These are phyloP conservation scores for Agapostemon virescens DNA, from an alignment of 2,888 invertebrate species.

Conservation along the genomic window DNA sequence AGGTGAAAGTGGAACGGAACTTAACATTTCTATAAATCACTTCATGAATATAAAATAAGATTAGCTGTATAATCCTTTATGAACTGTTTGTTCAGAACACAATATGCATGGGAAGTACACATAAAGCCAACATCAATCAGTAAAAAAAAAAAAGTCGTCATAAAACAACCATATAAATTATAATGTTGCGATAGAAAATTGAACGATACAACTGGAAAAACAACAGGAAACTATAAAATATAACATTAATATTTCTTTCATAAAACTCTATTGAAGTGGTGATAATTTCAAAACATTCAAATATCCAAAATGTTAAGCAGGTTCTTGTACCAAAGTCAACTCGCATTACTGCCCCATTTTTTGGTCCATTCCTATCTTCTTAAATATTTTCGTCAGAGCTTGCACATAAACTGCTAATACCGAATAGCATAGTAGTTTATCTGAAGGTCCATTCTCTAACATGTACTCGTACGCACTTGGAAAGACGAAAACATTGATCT, in stretches of 20 bases:
- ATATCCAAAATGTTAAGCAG: conserved; percentile 7
- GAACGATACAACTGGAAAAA: background rate
- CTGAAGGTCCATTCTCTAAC: conserved; percentile 27
- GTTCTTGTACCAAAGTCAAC: conserved; percentile 27
- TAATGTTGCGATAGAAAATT: background rate
- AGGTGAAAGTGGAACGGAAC: background rate
- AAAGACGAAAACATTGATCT: conserved; percentile 38
- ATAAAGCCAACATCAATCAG: background rate
- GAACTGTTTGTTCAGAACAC: background rate
- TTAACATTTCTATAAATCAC: background rate
- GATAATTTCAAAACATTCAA: conserved; percentile 24
- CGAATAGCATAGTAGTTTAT: conserved; percentile 30
- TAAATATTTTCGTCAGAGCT: conserved; percentile 59
- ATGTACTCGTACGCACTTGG: conserved; percentile 22
- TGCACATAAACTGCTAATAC: conserved; percentile 50
- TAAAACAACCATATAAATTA: conserved; percentile 12
- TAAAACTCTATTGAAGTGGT: conserved; percentile 1
- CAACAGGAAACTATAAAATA: background rate
- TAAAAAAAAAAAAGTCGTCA: background rate
- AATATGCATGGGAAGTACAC: background rate
- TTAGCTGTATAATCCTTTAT: background rate
- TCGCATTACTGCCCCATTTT: conserved; percentile 20
- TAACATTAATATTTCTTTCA: conserved; percentile 11
- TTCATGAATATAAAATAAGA: background rate
- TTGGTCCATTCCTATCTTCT: conserved; percentile 67